Evolutionary conservation across 2,797 vertebrate genomes (phyloP), one percentile per base, ranked within the genome.

Genomic region (Sebastes oblongus): DNA sequence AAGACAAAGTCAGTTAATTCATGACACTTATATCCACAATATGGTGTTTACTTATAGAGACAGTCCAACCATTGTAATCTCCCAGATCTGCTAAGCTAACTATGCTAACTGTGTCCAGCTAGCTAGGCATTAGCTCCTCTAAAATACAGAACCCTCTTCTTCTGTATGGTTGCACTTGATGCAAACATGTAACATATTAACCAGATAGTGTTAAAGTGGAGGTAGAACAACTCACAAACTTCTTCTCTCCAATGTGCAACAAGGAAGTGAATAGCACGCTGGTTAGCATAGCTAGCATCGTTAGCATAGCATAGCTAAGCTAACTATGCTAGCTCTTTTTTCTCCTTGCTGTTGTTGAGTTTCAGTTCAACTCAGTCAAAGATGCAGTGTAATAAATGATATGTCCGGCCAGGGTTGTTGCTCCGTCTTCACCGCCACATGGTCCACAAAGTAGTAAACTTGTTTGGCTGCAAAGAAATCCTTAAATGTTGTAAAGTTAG

Each of bases 221-320:
- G 34, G 59, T 67, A 52, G 72, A 78, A 73, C 67, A 80, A 72
- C 56, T 76, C 59, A 65, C 66, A 92, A 95, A 95, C 92, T 95
- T 95, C 91, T 93, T 80, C 78, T 92, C 88, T 71, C 82, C 88
- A 86, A 83, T 90, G 81, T 81, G 88, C 89, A 95, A 96, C 93
- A 93, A 94, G 96, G 95, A 96, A 96, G 95, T 96, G 88, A 64
- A 60, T 76, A 86, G 80, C 92, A 94, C 90, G 69, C 91, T 72
- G 66, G 70, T 72, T 91, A 86, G 84, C 91, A 42, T 42, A 42
- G 39, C 39, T 42, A 42, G 39, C 39, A 42, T 42, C 5, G 39
- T 42, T 42, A 42, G 39, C 39, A 42, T 42, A 42, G 39, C 39
- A 14, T 14, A 42, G 39, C 39, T 42, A 42, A 42, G 39, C 39